phyloP scores from a whole-genome alignment of 2,888 invertebrate species.

The Abrostola tripartita region DNA sequence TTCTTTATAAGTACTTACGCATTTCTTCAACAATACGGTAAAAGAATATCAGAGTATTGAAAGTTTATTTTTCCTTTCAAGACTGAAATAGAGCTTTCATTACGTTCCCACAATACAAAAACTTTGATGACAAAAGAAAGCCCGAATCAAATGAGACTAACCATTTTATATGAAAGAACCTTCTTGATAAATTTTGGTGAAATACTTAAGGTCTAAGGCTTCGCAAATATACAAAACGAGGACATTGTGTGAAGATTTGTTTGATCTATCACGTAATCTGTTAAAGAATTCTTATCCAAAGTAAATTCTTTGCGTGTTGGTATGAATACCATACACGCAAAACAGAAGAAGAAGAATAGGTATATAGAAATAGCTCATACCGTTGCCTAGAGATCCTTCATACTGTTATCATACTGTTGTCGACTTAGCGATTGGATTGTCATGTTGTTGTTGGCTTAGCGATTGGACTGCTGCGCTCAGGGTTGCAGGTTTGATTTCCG shows the following conservation, averaged over 20 bases:
- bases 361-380: too few species aligned
- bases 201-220: slow-evolving; percentile 13
- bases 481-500: too few species aligned
- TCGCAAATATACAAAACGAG: slow-evolving; percentile 16
- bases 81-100: slow-evolving; percentile 7
- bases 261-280: slow-evolving; percentile 22
- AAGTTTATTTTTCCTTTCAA: slow-evolving; percentile 1
- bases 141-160: slow-evolving; percentile 11
- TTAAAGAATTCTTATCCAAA: slow-evolving; percentile 3
- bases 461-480: too few species aligned
- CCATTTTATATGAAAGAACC: slow-evolving; percentile 12
- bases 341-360: too few species aligned
- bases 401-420: too few species aligned
- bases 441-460: too few species aligned
- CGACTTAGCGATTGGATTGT: too few species aligned
- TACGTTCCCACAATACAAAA: slow-evolving; percentile 3
- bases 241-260: slow-evolving; percentile 18
- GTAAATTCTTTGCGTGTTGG: too few species aligned
- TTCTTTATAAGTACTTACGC: not conserved
- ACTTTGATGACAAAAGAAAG: slow-evolving; percentile 3
- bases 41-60: not conserved
- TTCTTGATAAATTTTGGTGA: slow-evolving; percentile 20
- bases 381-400: too few species aligned
- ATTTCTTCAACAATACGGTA: not conserved
- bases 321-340: too few species aligned